phyloP scores from a whole-genome alignment of 2,797 vertebrate genomes.

The Cossypha caffra region DNA sequence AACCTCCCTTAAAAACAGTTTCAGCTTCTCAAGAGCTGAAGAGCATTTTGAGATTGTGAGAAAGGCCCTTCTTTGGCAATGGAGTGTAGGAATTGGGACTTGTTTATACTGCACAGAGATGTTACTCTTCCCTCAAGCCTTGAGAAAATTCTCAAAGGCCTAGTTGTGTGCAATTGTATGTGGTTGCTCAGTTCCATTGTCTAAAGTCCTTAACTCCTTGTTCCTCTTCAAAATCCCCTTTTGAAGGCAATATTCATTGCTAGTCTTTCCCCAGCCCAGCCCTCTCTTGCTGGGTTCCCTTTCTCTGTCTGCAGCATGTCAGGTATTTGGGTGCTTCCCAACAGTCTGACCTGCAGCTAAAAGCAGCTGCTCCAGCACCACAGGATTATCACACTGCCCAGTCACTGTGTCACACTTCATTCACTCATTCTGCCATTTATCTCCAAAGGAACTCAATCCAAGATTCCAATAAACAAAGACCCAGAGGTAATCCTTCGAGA shows the following conservation, averaged over 20 bases:
- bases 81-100: background rate
- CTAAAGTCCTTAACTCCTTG: background rate
- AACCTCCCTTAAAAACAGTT: background rate
- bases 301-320: background rate
- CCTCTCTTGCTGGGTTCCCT: background rate
- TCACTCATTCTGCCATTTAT: background rate
- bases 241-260: background rate
- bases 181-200: background rate
- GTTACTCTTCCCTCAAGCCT: background rate
- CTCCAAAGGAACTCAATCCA: background rate
- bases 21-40: background rate
- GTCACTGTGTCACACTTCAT: fast-evolving
- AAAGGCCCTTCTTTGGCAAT: background rate
- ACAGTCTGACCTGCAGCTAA: background rate
- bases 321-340: background rate
- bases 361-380: background rate
- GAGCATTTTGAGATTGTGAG: background rate
- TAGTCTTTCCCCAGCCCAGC: background rate
- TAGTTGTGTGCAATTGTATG: background rate
- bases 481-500: background rate
- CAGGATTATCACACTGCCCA: fast-evolving
- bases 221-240: background rate
- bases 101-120: background rate
- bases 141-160: background rate
- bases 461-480: background rate